Evolutionary conservation across 2,888 invertebrate genomes (phyloP).

Genomic region (Selenia dentaria): DNA sequence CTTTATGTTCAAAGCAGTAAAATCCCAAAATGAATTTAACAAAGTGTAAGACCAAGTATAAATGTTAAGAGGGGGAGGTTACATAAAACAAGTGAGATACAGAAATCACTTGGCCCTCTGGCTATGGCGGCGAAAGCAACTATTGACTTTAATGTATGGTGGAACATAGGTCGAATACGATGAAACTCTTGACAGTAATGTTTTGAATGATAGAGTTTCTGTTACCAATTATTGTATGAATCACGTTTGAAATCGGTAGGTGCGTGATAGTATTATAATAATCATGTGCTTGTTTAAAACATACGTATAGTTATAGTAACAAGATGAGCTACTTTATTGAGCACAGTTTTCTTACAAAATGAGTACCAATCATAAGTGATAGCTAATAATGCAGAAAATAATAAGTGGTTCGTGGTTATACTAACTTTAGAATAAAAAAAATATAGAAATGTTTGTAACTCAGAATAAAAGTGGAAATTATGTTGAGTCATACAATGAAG

Average conservation of each 20-base stretch:
- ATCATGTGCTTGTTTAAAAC: too few species aligned
- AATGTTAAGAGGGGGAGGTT: slow-evolving; percentile 55
- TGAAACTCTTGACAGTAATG: slow-evolving; percentile 25
- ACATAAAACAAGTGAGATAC: slow-evolving; percentile 71
- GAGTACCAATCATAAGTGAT: too few species aligned
- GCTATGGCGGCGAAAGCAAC: slow-evolving; percentile 66
- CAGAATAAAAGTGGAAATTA: too few species aligned
- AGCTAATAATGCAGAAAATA: too few species aligned
- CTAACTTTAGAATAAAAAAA: too few species aligned
- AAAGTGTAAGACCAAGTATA: slow-evolving; percentile 5
- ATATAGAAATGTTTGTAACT: too few species aligned
- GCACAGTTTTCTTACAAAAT: too few species aligned
- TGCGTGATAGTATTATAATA: background rate
- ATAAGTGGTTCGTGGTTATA: too few species aligned
- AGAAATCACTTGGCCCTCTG: slow-evolving; percentile 65
- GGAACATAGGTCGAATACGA: slow-evolving; percentile 41
- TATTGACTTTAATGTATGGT: slow-evolving; percentile 55
- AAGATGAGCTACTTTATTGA: too few species aligned
- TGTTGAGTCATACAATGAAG: too few species aligned
- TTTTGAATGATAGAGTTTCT: slow-evolving; percentile 7
- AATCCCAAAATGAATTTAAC: slow-evolving; percentile 7
- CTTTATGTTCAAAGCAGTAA: slow-evolving; percentile 28
- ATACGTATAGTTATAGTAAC: too few species aligned
- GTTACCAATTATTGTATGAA: slow-evolving; percentile 6
- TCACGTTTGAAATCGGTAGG: background rate